Conservation (phyloP, 2,888 invertebrate species). For the Melinopterus prodromus region DNA sequence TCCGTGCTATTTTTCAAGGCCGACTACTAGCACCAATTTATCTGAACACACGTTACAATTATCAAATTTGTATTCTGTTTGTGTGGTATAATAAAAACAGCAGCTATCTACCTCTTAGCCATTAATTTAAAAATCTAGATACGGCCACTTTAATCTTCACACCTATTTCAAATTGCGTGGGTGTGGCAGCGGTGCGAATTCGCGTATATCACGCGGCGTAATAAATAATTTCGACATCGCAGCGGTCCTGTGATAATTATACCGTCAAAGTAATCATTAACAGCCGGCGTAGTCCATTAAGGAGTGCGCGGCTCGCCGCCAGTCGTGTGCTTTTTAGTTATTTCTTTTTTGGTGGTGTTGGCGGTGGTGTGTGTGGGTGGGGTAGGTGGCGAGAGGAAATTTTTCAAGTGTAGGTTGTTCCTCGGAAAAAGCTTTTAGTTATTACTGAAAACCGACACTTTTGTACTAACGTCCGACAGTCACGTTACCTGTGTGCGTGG, state of each 20-base stretch:
- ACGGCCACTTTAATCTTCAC: background rate
- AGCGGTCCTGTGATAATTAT: background rate
- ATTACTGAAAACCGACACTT: conserved; percentile 4
- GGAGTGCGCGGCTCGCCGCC: background rate
- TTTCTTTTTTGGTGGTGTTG: background rate
- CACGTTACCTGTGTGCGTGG: background rate
- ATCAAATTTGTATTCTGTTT: too few species aligned
- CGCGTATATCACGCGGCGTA: background rate
- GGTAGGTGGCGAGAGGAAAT: background rate
- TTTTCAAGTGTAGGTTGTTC: conserved; percentile 4
- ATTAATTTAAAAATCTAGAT: background rate
- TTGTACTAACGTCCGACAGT: background rate
- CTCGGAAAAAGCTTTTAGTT: background rate
- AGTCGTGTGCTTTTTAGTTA: background rate
- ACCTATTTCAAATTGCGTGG: background rate
- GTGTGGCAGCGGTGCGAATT: background rate
- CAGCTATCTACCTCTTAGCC: background rate
- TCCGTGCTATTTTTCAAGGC: too few species aligned
- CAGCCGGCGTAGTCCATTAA: background rate
- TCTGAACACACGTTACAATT: too few species aligned
- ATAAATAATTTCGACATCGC: background rate
- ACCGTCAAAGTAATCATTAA: background rate
- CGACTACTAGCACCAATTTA: too few species aligned
- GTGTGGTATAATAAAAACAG: background rate
- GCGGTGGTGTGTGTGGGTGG: background rate